These are phyloP conservation scores for Valencia hispanica DNA, from an alignment of 2,797 vertebrate genomes.

Conservation along the genomic window DNA sequence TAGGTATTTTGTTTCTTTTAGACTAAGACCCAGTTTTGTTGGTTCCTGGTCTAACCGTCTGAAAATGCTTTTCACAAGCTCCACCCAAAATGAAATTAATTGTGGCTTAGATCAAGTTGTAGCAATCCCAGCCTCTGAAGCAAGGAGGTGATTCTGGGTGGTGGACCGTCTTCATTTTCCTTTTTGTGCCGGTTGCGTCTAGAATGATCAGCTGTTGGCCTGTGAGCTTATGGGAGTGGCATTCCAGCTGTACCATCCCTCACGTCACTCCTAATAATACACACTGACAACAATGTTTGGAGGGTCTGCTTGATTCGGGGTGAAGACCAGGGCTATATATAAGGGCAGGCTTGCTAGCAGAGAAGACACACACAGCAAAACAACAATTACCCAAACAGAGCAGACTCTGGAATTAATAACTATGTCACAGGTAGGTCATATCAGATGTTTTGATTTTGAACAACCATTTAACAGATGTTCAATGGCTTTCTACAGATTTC, in stretches of 20 bases:
- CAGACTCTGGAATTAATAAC: slow-evolving; percentile 24
- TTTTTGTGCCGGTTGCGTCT: slow-evolving; percentile 15
- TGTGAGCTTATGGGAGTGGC: slow-evolving; percentile 46
- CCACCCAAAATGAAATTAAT: slow-evolving; percentile 8
- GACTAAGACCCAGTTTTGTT: slow-evolving; percentile 6
- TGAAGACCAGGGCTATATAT: slow-evolving; percentile 68
- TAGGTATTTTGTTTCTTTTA: neutral
- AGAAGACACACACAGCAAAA: slow-evolving; percentile 36
- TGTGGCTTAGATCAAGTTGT: slow-evolving; percentile 14
- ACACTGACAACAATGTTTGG: slow-evolving; percentile 73
- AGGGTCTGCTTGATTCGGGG: slow-evolving; percentile 52
- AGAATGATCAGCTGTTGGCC: slow-evolving; percentile 70
- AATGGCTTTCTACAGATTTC: neutral
- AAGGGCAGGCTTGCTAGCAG: slow-evolving; percentile 32
- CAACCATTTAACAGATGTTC: neutral
- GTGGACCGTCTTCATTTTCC: neutral
- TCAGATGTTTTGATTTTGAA: neutral
- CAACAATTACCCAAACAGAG: slow-evolving; percentile 16
- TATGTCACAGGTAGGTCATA: slow-evolving; percentile 80
- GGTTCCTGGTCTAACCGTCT: slow-evolving; percentile 22
- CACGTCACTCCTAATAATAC: slow-evolving; percentile 81
- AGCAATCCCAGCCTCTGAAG: neutral
- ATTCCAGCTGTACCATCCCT: slow-evolving; percentile 59
- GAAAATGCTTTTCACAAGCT: slow-evolving; percentile 33
- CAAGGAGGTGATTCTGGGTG: slow-evolving; percentile 20